Conservation (phyloP, 2,888 invertebrate species). For the Boloria selene region DNA sequence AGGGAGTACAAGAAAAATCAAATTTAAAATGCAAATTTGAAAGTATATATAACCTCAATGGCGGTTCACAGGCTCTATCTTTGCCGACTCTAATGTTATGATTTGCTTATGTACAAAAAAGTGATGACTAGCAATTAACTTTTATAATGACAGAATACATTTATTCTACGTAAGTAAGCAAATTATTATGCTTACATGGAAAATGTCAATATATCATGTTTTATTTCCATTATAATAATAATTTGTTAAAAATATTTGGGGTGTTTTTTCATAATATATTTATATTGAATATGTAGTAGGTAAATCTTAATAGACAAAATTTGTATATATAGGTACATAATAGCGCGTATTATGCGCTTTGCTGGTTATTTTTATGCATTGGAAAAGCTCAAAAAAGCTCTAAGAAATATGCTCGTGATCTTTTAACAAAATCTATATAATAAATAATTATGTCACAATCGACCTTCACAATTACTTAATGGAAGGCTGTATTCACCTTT, state of each 20-base stretch:
- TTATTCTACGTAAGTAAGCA: slow-evolving; percentile 10
- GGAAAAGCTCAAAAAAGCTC: too few relatives aligned
- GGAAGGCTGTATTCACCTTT: slow-evolving; percentile 27
- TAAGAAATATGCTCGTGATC: too few relatives aligned
- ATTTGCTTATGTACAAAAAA: slow-evolving; percentile 20
- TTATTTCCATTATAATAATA: slow-evolving; percentile 3
- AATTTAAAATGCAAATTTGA: not conserved
- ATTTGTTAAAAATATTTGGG: not conserved
- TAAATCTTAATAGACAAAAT: too few relatives aligned
- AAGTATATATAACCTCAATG: slow-evolving; percentile 10
- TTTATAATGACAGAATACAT: slow-evolving; percentile 18
- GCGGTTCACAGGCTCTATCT: slow-evolving; percentile 11
- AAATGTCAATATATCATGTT: slow-evolving; percentile 15
- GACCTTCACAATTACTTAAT: slow-evolving; percentile 25
- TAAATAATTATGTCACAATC: not conserved
- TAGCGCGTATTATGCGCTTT: too few relatives aligned
- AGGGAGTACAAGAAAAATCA: not conserved
- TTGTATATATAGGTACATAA: too few relatives aligned
- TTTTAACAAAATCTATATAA: too few relatives aligned
- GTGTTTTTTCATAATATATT: not conserved
- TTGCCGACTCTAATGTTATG: slow-evolving; percentile 9
- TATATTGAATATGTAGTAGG: not conserved
- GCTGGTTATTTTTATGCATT: too few relatives aligned
- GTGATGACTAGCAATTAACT: slow-evolving; percentile 21
- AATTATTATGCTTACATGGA: slow-evolving; percentile 17